A percentile compares a stretch with the other conserved stretches of the same genome.
Conservation (phyloP, 2,113 vertebrate genomes). For the human region DNA sequence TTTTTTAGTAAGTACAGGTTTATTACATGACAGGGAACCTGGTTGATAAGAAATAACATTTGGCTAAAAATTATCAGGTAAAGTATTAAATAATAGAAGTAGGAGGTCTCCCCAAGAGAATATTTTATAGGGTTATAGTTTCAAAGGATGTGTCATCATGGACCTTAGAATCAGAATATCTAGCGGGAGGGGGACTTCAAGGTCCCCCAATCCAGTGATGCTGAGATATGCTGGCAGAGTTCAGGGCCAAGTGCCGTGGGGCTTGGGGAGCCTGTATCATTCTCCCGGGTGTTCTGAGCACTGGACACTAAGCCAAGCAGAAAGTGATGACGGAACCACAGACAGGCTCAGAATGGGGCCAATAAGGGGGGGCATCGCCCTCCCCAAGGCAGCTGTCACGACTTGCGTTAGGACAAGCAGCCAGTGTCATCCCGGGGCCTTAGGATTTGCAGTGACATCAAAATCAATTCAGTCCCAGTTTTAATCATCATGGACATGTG, state of each 20-base stretch:
- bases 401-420: too few relatives aligned
- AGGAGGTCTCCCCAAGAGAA: not conserved
- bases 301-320: not conserved
- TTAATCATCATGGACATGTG: not conserved
- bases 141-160: not conserved
- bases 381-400: not conserved
- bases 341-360: not conserved
- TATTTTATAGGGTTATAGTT: too few relatives aligned
- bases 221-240: not conserved
- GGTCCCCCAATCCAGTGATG: not conserved
- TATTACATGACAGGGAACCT: not conserved
- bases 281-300: too few relatives aligned
- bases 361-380: too few relatives aligned
- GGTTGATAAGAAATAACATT: not conserved
- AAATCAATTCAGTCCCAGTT: not conserved
- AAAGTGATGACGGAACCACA: not conserved
- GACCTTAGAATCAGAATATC: not conserved
- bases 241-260: not conserved
- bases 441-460: not conserved
- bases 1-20: not conserved
- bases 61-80: not conserved
- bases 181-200: not conserved
- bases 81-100: not conserved
- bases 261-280: rapidly evolving
- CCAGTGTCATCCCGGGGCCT: too few relatives aligned